These are phyloP conservation scores for Procambarus clarkii DNA, from an alignment of 1,140 invertebrate species.

Conservation along the genomic window DNA sequence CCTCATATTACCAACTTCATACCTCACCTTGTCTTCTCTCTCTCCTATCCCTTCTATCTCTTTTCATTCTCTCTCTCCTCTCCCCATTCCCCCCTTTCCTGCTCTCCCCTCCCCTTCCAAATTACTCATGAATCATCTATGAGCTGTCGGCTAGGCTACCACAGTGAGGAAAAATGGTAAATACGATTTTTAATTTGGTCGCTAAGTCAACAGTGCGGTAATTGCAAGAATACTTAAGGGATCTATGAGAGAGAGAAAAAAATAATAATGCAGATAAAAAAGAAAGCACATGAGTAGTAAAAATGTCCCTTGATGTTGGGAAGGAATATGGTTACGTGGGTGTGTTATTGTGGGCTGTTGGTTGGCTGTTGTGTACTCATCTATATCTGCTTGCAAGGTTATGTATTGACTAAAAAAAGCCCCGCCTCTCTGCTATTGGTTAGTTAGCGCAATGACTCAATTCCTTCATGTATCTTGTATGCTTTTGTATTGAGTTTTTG, in stretches of 20 bases:
- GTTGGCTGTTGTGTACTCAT: too few species aligned
- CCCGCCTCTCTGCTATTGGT: too few species aligned
- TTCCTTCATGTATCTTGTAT: too few species aligned
- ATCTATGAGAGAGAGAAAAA: not conserved
- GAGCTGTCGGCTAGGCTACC: constrained; percentile 39
- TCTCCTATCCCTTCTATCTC: not conserved
- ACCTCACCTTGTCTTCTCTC: not conserved
- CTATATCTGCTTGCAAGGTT: too few species aligned
- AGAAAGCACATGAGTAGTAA: not conserved
- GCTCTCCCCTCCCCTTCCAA: too few species aligned
- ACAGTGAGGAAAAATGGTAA: constrained; percentile 37
- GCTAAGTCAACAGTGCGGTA: constrained; percentile 43
- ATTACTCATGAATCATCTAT: constrained; percentile 43
- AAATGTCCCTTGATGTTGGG: not conserved
- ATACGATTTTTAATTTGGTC: constrained; percentile 55
- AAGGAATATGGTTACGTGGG: not conserved
- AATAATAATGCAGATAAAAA: not conserved
- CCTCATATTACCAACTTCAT: too few species aligned
- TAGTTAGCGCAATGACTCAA: too few species aligned
- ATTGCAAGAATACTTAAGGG: constrained; percentile 52
- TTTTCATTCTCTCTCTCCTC: not conserved
- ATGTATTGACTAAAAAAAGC: too few species aligned
- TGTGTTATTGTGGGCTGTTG: too few species aligned
- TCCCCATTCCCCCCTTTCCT: too few species aligned
- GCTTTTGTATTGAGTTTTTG: too few species aligned